These are phyloP conservation scores for Cetonia aurata DNA, from an alignment of 2,888 invertebrate species.

Conservation along the genomic window DNA sequence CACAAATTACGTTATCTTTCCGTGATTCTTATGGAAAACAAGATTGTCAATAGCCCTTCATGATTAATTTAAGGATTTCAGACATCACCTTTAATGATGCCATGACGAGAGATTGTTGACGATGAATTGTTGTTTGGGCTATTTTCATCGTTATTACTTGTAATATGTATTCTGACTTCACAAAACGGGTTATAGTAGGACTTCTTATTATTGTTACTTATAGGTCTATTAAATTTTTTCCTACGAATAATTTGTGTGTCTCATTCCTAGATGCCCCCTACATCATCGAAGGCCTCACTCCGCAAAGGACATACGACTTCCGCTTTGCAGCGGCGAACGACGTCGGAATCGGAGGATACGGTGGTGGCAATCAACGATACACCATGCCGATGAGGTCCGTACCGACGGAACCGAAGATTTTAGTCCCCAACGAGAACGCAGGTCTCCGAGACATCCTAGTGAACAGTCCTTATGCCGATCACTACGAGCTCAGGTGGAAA, in stretches of 20 bases:
- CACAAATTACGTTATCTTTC: no score
- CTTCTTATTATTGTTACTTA: neutral
- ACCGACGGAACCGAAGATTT: constrained; percentile 80
- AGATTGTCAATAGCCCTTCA: no score
- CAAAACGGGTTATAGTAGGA: no score
- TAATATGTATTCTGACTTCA: no score
- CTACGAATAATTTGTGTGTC: neutral
- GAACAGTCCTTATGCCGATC: constrained; percentile 78
- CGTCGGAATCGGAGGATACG: constrained; percentile 83
- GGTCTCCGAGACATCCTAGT: constrained; percentile 68
- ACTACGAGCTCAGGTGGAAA: constrained; percentile 86
- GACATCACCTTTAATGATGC: no score
- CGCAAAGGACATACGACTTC: constrained; percentile 83
- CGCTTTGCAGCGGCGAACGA: constrained; percentile 88
- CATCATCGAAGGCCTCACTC: constrained; percentile 82
- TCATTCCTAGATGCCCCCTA: constrained; percentile 76
- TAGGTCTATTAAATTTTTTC: neutral
- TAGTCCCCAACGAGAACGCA: constrained; percentile 66
- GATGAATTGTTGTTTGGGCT: no score
- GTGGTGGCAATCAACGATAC: constrained; percentile 72
- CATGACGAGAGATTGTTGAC: no score
- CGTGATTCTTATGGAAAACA: no score
- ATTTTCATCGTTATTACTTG: no score
- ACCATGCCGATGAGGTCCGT: constrained; percentile 83
- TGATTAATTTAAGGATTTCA: no score